These are phyloP conservation scores for Malthinus flaveolus DNA, from an alignment of 2,888 invertebrate genomes.

Conservation along the genomic window DNA sequence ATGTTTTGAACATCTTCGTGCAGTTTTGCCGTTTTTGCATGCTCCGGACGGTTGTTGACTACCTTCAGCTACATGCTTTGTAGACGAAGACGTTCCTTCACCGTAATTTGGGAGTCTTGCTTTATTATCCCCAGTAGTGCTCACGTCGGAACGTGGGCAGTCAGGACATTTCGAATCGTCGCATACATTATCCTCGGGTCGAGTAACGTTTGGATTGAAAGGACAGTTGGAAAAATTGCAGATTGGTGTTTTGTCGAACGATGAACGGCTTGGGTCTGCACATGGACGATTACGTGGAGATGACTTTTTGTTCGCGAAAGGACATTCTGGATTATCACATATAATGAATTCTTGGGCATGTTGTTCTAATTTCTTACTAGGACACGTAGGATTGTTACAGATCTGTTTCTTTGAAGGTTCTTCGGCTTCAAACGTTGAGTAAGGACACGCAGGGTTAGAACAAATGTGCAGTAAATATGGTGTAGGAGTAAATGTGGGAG, in stretches of 20 bases:
- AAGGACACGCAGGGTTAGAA: neutral
- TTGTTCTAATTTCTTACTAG: slow-evolving; percentile 9
- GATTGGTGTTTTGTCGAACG: no score
- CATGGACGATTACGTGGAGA: slow-evolving; percentile 3
- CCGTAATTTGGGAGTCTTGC: neutral
- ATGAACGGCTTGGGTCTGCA: neutral
- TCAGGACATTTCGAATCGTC: neutral
- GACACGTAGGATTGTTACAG: slow-evolving; percentile 21
- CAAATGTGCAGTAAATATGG: neutral
- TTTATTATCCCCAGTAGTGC: neutral
- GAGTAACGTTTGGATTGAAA: neutral
- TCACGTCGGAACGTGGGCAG: neutral
- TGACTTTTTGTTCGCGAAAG: slow-evolving; percentile 16
- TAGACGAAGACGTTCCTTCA: slow-evolving; percentile 13
- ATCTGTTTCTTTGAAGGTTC: neutral
- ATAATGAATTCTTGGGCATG: neutral
- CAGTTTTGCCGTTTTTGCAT: slow-evolving; percentile 3
- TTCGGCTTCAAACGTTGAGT: neutral
- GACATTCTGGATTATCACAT: slow-evolving; percentile 32
- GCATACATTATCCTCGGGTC: no score
- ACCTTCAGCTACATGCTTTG: slow-evolving; percentile 20
- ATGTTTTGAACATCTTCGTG: neutral
- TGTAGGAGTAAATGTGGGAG: neutral
- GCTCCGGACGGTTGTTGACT: slow-evolving; percentile 16
- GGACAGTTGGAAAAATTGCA: neutral